phyloP scores from a whole-genome alignment of 2,888 invertebrate species.

The Calephelis perditalis region DNA sequence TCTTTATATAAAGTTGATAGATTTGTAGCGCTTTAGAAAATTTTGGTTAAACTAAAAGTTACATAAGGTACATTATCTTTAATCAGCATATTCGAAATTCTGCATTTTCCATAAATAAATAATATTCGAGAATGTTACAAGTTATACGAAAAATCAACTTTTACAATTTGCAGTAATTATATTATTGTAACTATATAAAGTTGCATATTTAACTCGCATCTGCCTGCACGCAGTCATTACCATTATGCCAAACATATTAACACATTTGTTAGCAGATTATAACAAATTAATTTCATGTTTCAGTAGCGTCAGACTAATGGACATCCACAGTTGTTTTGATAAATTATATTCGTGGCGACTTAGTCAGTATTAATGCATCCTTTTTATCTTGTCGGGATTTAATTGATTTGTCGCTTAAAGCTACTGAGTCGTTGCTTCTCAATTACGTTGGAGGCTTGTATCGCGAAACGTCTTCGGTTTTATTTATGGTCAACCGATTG shows the following conservation, averaged over 20 bases:
- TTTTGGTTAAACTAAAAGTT: too few species aligned
- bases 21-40: too few species aligned
- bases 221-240: not conserved
- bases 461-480: conserved; percentile 60
- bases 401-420: conserved; percentile 72
- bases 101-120: too few species aligned
- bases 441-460: conserved; percentile 63
- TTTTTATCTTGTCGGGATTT: conserved; percentile 60
- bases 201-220: too few species aligned
- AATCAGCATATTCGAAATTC: too few species aligned
- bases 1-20: too few species aligned
- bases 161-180: too few species aligned
- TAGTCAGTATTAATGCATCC: conserved; percentile 62
- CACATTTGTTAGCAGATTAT: conserved; percentile 12
- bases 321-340: conserved; percentile 5
- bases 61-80: too few species aligned
- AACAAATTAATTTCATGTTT: conserved; percentile 13
- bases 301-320: conserved; percentile 11
- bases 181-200: too few species aligned
- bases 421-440: conserved; percentile 62
- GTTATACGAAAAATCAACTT: too few species aligned
- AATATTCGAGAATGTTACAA: too few species aligned
- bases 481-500: conserved; percentile 73
- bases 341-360: conserved; percentile 34
- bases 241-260: conserved; percentile 10